Evolutionary conservation across 2,797 vertebrate species (phyloP).

Genomic region (Distichodus sexfasciatus): DNA sequence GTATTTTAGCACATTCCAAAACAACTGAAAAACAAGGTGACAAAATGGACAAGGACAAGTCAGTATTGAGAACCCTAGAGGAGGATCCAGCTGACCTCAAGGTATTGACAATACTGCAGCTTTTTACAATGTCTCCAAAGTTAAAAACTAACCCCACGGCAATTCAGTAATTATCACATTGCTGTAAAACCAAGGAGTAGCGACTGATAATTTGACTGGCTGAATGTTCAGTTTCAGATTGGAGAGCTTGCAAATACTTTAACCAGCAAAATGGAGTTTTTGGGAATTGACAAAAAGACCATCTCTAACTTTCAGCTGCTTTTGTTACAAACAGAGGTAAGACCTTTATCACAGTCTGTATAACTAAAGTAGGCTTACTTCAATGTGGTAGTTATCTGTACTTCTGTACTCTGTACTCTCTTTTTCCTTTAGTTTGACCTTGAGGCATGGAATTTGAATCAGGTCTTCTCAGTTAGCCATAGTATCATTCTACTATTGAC

Average conservation of each 20-base stretch:
- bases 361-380: no score
- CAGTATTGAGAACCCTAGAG: constrained; percentile 67
- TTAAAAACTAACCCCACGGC: neutral
- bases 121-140: neutral
- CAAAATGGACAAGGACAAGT: constrained; percentile 77
- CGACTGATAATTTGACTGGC: neutral
- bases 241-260: constrained; percentile 97
- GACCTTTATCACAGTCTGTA: constrained; percentile 6
- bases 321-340: constrained; percentile 97
- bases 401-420: neutral
- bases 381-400: no score
- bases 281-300: constrained; percentile 94
- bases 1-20: constrained; percentile 62
- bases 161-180: neutral
- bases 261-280: constrained; percentile 97
- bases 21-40: constrained; percentile 65
- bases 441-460: no score
- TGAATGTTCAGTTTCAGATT: constrained; percentile 89
- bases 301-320: constrained; percentile 98
- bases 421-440: no score
- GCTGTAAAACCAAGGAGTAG: neutral
- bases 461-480: no score
- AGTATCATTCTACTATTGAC: no score
- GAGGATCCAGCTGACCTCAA: constrained; percentile 85
- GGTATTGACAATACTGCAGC: constrained; percentile 71